A percentile compares a stretch with the other conserved stretches of the same genome.
These are phyloP conservation scores for Drosophila suzukii DNA, from an alignment of 1,140 invertebrate species.

Conservation along the genomic window DNA sequence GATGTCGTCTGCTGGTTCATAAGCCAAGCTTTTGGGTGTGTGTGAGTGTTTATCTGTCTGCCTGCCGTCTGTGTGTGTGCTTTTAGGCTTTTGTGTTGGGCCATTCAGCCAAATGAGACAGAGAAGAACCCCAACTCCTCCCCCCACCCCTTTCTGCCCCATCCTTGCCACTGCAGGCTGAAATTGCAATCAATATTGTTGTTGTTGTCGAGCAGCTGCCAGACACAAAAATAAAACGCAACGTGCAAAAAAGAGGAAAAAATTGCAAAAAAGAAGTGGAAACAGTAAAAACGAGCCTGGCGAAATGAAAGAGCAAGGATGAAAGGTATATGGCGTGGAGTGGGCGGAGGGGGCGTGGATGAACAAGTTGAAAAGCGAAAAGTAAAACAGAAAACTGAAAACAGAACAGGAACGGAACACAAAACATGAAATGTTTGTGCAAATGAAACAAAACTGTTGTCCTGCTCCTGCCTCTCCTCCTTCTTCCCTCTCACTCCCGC, in stretches of 20 bases:
- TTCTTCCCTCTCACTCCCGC: not conserved
- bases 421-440: constrained; percentile 59
- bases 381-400: constrained; percentile 34
- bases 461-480: constrained; percentile 1
- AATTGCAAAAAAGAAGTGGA: constrained; percentile 46
- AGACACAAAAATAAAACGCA: constrained; percentile 75
- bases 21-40: constrained; percentile 52
- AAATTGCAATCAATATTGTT: constrained; percentile 80
- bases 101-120: constrained; percentile 52
- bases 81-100: constrained; percentile 77
- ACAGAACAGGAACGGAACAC: constrained; percentile 39
- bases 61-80: constrained; percentile 52
- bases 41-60: constrained; percentile 54
- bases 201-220: constrained; percentile 74
- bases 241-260: constrained; percentile 25
- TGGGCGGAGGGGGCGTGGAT: constrained; percentile 47
- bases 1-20: constrained; percentile 57
- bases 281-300: constrained; percentile 78
- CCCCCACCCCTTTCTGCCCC: not conserved
- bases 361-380: constrained; percentile 47
- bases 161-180: constrained; percentile 54
- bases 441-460: constrained; percentile 60
- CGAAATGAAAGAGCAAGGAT: constrained; percentile 63
- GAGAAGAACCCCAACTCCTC: constrained; percentile 23
- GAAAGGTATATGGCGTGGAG: not conserved